phyloP scores from a whole-genome alignment of 2,113 vertebrate species.

The Pelobates fuscus region DNA sequence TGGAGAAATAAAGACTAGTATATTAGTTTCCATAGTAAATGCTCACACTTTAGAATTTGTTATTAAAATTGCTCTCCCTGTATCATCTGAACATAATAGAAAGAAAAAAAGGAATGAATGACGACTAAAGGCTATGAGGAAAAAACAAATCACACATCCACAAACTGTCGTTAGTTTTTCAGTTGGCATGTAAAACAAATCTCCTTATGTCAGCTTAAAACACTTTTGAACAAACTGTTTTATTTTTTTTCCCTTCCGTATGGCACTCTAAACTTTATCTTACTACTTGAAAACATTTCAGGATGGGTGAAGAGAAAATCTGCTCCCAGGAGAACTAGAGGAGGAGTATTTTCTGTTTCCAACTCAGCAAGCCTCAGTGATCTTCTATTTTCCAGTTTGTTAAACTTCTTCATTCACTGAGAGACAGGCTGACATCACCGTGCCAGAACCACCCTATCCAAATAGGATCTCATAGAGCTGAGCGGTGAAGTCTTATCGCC shows the following conservation, averaged over 20 bases:
- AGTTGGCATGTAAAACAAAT: neutral
- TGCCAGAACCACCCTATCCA: slow-evolving; percentile 16
- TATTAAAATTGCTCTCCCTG: too few species aligned
- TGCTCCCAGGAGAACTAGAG: slow-evolving; percentile 20
- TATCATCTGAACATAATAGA: too few species aligned
- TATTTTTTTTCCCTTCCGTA: slow-evolving; percentile 8
- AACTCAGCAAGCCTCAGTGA: slow-evolving; percentile 30
- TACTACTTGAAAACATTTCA: slow-evolving; percentile 32
- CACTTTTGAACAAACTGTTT: neutral
- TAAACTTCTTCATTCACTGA: slow-evolving; percentile 32
- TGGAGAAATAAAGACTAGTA: too few species aligned
- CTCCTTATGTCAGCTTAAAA: neutral
- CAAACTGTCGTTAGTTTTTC: too few species aligned
- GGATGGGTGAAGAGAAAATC: slow-evolving; percentile 17
- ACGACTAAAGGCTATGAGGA: too few species aligned
- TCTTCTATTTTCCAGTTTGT: slow-evolving; percentile 43
- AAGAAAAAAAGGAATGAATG: too few species aligned
- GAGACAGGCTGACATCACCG: neutral
- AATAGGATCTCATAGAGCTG: neutral
- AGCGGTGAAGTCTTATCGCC: slow-evolving; percentile 28
- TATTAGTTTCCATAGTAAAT: too few species aligned
- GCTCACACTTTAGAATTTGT: too few species aligned
- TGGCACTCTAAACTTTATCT: slow-evolving; percentile 44
- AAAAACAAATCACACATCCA: too few species aligned
- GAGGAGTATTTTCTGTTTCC: slow-evolving; percentile 20